Conservation (phyloP, 1,140 invertebrate genomes). For the Macrotrachela quadricornifera region DNA sequence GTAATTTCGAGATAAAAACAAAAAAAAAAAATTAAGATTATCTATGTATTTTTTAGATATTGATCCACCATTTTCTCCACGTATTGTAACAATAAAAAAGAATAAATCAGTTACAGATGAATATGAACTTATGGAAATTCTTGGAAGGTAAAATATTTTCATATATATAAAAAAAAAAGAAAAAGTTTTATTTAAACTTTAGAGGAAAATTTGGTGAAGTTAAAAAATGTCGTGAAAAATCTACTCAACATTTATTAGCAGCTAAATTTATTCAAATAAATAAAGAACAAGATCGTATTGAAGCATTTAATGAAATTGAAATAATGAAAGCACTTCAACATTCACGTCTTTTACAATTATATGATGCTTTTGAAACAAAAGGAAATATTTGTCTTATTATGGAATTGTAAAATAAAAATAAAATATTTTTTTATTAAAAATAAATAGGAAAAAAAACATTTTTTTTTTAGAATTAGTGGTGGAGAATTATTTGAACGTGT, state of each 20-base stretch:
- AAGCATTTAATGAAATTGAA: conserved; percentile 80
- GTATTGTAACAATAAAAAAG: conserved; percentile 15
- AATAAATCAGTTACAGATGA: conserved; percentile 30
- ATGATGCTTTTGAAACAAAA: conserved; percentile 74
- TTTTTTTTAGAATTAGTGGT: conserved; percentile 56
- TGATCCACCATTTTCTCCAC: too few species aligned
- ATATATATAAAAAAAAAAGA: background rate
- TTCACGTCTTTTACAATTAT: conserved; percentile 75
- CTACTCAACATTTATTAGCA: conserved; percentile 53
- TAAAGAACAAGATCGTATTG: conserved; percentile 54
- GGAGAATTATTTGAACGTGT: conserved; percentile 93
- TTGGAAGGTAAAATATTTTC: conserved; percentile 28
- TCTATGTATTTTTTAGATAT: too few species aligned
- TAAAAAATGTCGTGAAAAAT: conserved; percentile 65
- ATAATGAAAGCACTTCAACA: conserved; percentile 82
- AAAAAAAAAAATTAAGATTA: too few species aligned
- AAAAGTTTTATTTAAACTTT: conserved; percentile 11
- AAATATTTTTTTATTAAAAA: background rate
- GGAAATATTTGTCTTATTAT: conserved; percentile 78
- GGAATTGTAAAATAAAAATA: conserved; percentile 58
- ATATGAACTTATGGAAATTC: conserved; percentile 27
- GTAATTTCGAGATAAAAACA: too few species aligned
- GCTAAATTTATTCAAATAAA: conserved; percentile 65
- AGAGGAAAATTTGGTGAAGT: conserved; percentile 97
- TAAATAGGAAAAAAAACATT: too few species aligned